These are phyloP conservation scores for Pyrrhosoma nymphula DNA, from an alignment of 2,888 invertebrate genomes.

Conservation along the genomic window DNA sequence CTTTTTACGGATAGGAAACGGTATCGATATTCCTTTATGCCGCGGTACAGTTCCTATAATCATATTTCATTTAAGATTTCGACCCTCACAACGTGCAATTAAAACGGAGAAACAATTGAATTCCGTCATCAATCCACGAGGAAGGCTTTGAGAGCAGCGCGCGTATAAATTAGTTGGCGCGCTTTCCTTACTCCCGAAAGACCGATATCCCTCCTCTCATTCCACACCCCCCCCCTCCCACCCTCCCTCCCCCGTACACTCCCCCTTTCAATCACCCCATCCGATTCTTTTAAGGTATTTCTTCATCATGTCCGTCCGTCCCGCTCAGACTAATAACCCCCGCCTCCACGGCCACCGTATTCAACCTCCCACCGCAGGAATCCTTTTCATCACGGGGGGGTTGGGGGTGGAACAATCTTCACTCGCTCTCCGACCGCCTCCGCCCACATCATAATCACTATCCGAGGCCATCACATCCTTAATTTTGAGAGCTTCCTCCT, in stretches of 20 bases:
- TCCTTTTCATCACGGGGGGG: constrained; percentile 53
- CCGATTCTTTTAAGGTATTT: constrained; percentile 55
- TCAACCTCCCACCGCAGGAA: constrained; percentile 41
- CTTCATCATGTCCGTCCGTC: constrained; percentile 45
- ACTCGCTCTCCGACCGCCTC: neutral
- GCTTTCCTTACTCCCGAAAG: neutral
- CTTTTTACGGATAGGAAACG: neutral
- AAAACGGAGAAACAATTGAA: neutral
- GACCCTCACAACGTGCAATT: neutral
- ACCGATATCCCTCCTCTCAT: neutral
- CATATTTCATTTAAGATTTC: neutral
- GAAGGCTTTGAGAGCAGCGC: neutral
- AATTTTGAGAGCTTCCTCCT: neutral
- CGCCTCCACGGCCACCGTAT: constrained; percentile 50
- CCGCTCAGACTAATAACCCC: constrained; percentile 42
- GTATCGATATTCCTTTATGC: neutral
- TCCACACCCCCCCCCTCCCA: too few species aligned
- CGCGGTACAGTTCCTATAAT: neutral
- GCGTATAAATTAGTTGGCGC: constrained; percentile 17
- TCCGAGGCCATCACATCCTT: constrained; percentile 9
- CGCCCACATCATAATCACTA: constrained; percentile 65
- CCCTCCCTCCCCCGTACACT: too few species aligned
- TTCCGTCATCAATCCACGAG: neutral
- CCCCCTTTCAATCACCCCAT: neutral
- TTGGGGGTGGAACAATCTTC: too few species aligned